Evolutionary conservation across 1,140 invertebrate genomes (phyloP).

Genomic region (Chelonus insularis): DNA sequence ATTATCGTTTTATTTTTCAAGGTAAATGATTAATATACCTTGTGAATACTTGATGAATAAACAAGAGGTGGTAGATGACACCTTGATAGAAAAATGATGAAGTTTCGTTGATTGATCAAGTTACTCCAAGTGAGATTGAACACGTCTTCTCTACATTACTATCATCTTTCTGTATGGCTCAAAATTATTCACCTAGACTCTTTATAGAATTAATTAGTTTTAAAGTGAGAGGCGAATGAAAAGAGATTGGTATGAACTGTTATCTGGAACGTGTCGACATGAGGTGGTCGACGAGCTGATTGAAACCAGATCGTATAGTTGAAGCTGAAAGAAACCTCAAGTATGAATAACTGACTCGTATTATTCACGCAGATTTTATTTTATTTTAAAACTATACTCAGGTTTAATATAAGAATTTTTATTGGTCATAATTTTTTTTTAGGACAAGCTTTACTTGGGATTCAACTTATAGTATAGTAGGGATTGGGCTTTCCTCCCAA

Average conservation of each 20-base stretch:
- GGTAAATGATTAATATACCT: background rate
- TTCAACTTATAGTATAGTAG: too few relatives aligned
- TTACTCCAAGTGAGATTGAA: background rate
- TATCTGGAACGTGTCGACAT: slow-evolving; percentile 28
- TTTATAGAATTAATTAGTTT: background rate
- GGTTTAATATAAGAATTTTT: background rate
- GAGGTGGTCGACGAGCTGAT: slow-evolving; percentile 16
- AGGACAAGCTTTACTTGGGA: too few relatives aligned
- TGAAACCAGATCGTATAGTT: slow-evolving; percentile 18
- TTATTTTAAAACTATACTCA: background rate
- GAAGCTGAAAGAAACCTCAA: slow-evolving; percentile 8
- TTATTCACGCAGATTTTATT: background rate
- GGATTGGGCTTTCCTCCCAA: background rate
- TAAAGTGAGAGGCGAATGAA: background rate
- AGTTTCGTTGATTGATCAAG: background rate
- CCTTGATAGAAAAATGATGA: background rate
- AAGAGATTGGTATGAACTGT: background rate
- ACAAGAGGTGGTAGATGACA: background rate
- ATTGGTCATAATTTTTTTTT: too few relatives aligned
- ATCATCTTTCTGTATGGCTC: background rate
- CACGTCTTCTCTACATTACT: background rate
- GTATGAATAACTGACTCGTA: background rate
- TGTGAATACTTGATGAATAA: background rate
- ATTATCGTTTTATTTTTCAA: background rate
- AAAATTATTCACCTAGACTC: background rate